Evolutionary conservation across 2,797 vertebrate genomes (phyloP).

Genomic region (Borostomias antarcticus): DNA sequence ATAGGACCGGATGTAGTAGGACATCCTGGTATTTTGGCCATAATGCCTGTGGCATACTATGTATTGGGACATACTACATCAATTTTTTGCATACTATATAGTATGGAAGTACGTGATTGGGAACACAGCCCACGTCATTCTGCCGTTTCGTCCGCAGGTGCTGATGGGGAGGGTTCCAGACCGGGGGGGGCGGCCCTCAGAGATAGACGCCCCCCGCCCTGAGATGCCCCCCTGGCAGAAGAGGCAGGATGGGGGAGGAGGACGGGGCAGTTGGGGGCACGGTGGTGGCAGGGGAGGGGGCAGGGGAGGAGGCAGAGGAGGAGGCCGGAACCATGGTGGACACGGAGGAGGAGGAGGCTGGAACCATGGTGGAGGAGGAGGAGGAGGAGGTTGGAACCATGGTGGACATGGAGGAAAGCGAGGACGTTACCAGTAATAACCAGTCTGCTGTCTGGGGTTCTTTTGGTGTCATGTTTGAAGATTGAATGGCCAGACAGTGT

Average conservation of each 20-base stretch:
- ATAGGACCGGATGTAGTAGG: too few species aligned
- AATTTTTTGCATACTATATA: too few species aligned
- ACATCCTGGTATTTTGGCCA: too few species aligned
- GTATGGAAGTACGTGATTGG: too few species aligned
- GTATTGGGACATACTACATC: too few species aligned
- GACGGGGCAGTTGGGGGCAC: slow-evolving; percentile 77
- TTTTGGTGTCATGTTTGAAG: neutral
- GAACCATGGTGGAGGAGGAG: slow-evolving; percentile 52
- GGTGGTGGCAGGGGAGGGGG: slow-evolving; percentile 59
- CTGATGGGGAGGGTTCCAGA: slow-evolving; percentile 96
- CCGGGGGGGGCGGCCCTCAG: slow-evolving; percentile 91
- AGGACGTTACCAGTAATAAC: slow-evolving; percentile 65
- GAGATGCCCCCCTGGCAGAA: slow-evolving; percentile 97
- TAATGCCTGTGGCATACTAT: too few species aligned
- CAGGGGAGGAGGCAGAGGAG: slow-evolving; percentile 51
- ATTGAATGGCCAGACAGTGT: neutral
- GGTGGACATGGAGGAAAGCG: slow-evolving; percentile 71
- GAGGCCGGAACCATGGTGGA: slow-evolving; percentile 59
- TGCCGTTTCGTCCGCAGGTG: slow-evolving; percentile 73
- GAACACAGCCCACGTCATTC: neutral
- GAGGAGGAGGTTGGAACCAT: slow-evolving; percentile 55
- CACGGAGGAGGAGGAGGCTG: slow-evolving; percentile 69
- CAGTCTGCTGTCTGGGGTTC: neutral
- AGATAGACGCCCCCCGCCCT: slow-evolving; percentile 88
- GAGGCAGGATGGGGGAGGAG: slow-evolving; percentile 87